Percentiles rank a stretch among this genome's conserved stretches.
Conservation (phyloP, 2,888 invertebrate genomes). For the Drosophila mimica region DNA sequence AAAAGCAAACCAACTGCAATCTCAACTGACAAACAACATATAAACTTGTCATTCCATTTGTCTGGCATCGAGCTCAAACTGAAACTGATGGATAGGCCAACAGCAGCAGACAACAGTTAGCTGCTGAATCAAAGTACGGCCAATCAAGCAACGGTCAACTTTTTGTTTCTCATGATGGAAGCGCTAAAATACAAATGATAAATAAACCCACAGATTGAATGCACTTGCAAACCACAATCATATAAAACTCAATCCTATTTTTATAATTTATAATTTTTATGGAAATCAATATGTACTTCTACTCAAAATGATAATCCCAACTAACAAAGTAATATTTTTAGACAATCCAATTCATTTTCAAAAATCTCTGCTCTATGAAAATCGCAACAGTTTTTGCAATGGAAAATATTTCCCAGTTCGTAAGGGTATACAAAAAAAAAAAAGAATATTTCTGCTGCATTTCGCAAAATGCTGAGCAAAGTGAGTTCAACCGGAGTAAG, state of each 20-base stretch:
- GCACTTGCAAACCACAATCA: not conserved
- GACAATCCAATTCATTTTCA: not conserved
- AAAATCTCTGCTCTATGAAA: not conserved
- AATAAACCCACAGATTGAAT: not conserved
- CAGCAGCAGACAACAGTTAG: conserved; percentile 1
- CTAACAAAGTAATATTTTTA: not conserved
- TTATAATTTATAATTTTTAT: no score
- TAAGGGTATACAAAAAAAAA: conserved; percentile 4
- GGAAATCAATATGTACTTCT: not conserved
- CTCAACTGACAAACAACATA: conserved; percentile 43
- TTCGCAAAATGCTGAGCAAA: conserved; percentile 16
- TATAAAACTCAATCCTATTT: no score
- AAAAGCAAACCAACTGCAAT: conserved; percentile 1
- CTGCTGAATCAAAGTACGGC: conserved; percentile 9
- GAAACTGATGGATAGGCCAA: conserved; percentile 19
- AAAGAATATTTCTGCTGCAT: conserved; percentile 27
- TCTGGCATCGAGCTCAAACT: conserved; percentile 55
- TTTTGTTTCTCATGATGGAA: conserved; percentile 31
- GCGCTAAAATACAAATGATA: not conserved
- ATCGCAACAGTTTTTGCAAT: not conserved
- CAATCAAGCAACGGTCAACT: conserved; percentile 39
- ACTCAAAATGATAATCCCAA: not conserved
- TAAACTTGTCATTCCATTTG: conserved; percentile 76
- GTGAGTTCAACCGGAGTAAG: conserved; percentile 18
- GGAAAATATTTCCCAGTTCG: not conserved